These are phyloP conservation scores for Drosophila yooni DNA, from an alignment of 2,888 invertebrate genomes.

Conservation along the genomic window DNA sequence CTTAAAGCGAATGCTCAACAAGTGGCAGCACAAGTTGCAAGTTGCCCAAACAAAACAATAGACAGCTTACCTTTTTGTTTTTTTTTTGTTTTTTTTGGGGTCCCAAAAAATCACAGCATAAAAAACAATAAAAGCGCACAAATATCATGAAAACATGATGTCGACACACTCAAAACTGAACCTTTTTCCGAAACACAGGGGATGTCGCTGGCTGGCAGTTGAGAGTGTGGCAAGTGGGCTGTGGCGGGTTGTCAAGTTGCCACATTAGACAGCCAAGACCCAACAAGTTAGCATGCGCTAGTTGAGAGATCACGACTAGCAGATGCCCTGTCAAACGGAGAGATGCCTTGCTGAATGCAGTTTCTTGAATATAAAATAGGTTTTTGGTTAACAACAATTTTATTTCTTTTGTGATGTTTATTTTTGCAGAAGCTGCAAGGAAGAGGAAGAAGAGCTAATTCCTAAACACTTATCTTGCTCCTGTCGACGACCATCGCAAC, in stretches of 20 bases:
- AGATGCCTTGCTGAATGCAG: rapidly evolving
- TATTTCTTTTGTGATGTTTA: not conserved
- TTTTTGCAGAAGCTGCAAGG: not conserved
- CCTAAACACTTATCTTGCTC: not conserved
- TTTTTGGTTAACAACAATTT: not conserved
- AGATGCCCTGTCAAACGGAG: not conserved
- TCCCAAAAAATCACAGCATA: slow-evolving; percentile 59
- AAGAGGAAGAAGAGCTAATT: not conserved
- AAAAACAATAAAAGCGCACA: slow-evolving; percentile 79
- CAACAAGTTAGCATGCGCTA: not conserved
- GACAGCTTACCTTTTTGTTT: slow-evolving; percentile 16
- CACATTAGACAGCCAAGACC: slow-evolving; percentile 64
- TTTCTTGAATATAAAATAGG: not conserved
- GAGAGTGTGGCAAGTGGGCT: slow-evolving; percentile 7
- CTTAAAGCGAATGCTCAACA: slow-evolving; percentile 71
- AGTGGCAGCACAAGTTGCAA: slow-evolving; percentile 43
- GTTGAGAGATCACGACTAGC: not conserved
- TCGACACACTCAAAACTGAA: slow-evolving; percentile 73
- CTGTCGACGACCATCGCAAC: not conserved
- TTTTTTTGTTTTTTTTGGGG: slow-evolving; percentile 11
- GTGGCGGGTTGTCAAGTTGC: slow-evolving; percentile 21
- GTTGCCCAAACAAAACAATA: slow-evolving; percentile 22
- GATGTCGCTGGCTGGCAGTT: slow-evolving; percentile 3
- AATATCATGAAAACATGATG: slow-evolving; percentile 72
- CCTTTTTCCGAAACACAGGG: slow-evolving; percentile 50